phyloP scores from a whole-genome alignment of 2,888 invertebrate genomes.

The Nymphalis urticae region DNA sequence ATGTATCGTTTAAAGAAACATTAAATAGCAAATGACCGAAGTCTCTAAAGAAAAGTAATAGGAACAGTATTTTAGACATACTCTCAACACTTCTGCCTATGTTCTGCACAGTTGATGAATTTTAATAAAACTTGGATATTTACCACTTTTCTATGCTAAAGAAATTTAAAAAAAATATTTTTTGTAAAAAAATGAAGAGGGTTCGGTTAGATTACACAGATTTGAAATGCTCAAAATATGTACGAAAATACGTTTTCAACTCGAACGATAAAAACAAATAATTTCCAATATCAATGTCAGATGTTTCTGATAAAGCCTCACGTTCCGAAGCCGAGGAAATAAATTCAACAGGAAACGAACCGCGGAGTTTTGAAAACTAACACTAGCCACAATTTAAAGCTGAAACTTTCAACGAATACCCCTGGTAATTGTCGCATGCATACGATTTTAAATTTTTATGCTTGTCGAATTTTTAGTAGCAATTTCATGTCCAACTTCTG shows the following conservation, averaged over 20 bases:
- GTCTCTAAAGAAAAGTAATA: too few species aligned
- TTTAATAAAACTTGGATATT: too few species aligned
- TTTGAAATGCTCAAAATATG: too few species aligned
- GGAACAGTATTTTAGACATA: too few species aligned
- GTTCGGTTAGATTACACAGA: too few species aligned
- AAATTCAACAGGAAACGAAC: slow-evolving; percentile 5
- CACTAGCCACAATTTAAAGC: slow-evolving; percentile 29
- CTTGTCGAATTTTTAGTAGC: slow-evolving; percentile 11
- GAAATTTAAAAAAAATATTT: too few species aligned
- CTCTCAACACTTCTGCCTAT: too few species aligned
- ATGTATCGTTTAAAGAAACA: too few species aligned
- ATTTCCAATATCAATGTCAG: slow-evolving; percentile 8
- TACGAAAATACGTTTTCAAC: neutral
- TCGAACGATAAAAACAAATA: slow-evolving; percentile 1
- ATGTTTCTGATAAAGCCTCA: slow-evolving; percentile 5
- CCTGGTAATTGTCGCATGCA: slow-evolving; percentile 36
- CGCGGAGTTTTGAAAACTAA: slow-evolving; percentile 28
- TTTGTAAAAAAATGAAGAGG: too few species aligned
- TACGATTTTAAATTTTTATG: slow-evolving; percentile 27
- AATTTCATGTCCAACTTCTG: slow-evolving; percentile 1
- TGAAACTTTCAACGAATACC: slow-evolving; percentile 31
- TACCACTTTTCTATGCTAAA: too few species aligned
- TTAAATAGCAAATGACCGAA: too few species aligned
- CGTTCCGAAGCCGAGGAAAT: neutral
- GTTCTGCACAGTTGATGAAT: too few species aligned